phyloP scores from a whole-genome alignment of 2,888 invertebrate genomes.

The Synanthedon vespiformis region DNA sequence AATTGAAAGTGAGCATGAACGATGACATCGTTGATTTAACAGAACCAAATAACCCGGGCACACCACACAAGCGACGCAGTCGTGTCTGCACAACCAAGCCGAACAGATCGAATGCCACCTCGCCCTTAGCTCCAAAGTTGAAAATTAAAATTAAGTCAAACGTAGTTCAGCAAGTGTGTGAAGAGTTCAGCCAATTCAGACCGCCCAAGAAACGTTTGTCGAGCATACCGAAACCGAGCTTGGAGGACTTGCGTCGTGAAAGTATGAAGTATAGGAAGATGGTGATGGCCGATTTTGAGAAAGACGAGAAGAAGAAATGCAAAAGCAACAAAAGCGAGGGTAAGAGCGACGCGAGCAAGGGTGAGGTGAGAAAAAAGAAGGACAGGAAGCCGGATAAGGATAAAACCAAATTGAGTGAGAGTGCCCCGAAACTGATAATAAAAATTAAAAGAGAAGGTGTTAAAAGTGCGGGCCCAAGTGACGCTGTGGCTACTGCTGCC shows the following conservation, averaged over 20 bases:
- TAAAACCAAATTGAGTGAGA: slow-evolving; percentile 67
- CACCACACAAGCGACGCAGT: slow-evolving; percentile 39
- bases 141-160: slow-evolving; percentile 81
- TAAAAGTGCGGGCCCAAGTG: slow-evolving; percentile 11
- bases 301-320: slow-evolving; percentile 65
- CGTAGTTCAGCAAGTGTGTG: slow-evolving; percentile 63
- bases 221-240: slow-evolving; percentile 74
- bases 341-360: slow-evolving; percentile 19
- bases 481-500: slow-evolving; percentile 31
- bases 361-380: slow-evolving; percentile 58
- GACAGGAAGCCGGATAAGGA: slow-evolving; percentile 68
- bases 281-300: slow-evolving; percentile 87
- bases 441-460: slow-evolving; percentile 69
- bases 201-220: slow-evolving; percentile 87
- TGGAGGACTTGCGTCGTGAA: slow-evolving; percentile 85
- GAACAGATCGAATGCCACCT: slow-evolving; percentile 21
- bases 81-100: slow-evolving; percentile 32
- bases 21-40: slow-evolving; percentile 67
- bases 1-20: slow-evolving; percentile 71
- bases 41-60: slow-evolving; percentile 31
- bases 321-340: slow-evolving; percentile 52
- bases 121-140: slow-evolving; percentile 74
- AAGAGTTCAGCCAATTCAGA: slow-evolving; percentile 66
- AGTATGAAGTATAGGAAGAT: slow-evolving; percentile 88
- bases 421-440: slow-evolving; percentile 82